phyloP scores from a whole-genome alignment of 2,113 vertebrate genomes.

The Atrichornis clamosus region DNA sequence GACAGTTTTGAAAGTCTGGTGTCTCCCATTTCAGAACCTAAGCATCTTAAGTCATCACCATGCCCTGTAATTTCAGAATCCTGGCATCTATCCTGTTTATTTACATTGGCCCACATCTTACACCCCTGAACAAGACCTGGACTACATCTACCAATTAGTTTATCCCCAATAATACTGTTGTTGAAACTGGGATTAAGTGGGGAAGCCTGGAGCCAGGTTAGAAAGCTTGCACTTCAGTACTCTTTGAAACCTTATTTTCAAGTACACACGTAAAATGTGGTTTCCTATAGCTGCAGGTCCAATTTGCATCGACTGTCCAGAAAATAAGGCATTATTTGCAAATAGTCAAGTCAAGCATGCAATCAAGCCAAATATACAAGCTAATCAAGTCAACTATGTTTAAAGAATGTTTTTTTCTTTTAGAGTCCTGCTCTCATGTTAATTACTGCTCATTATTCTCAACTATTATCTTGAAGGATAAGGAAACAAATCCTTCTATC shows the following conservation, averaged over 20 bases:
- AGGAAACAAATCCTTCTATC: background rate
- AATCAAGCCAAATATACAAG: background rate
- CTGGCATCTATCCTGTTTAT: background rate
- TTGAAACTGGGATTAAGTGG: background rate
- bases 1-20: background rate
- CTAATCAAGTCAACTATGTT: background rate
- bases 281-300: background rate
- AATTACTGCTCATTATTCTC: background rate
- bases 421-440: background rate
- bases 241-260: background rate
- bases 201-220: background rate
- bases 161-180: background rate
- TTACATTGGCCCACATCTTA: background rate
- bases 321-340: constrained; percentile 18
- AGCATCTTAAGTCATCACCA: background rate
- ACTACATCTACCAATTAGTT: background rate
- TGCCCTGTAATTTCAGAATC: constrained; percentile 24
- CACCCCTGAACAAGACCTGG: background rate
- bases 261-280: background rate
- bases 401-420: background rate
- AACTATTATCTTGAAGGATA: background rate
- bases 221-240: background rate
- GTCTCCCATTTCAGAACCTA: background rate
- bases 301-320: background rate
- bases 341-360: background rate